Evolutionary conservation across 2,888 invertebrate species (phyloP).

Genomic region (Ariolimax columbianus): DNA sequence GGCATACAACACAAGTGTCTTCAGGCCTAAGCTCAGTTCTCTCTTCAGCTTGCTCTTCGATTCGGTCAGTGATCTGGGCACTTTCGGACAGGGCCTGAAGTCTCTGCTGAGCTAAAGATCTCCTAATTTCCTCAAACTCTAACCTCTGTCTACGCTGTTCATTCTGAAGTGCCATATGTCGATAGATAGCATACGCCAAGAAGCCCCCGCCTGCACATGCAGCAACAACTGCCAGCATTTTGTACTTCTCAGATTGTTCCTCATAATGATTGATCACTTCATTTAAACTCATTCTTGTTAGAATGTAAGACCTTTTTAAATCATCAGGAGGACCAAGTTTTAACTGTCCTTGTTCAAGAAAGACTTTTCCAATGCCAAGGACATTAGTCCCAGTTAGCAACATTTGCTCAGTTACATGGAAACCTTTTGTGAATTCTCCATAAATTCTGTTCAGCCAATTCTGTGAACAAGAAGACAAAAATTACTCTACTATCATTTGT

Average conservation of each 20-base stretch:
- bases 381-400: conserved; percentile 88
- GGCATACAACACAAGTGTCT: conserved; percentile 90
- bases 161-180: conserved; percentile 74
- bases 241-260: conserved; percentile 83
- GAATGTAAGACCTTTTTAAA: conserved; percentile 86
- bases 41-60: background rate
- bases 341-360: conserved; percentile 83
- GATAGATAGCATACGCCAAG: conserved; percentile 81
- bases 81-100: background rate
- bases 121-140: conserved; percentile 56
- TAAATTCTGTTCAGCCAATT: conserved; percentile 91
- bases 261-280: conserved; percentile 87
- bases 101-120: conserved; percentile 1
- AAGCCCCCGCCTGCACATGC: conserved; percentile 82
- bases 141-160: conserved; percentile 52
- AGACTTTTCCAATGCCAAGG: conserved; percentile 89
- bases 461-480: conserved; percentile 80
- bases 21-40: conserved; percentile 60
- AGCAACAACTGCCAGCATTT: conserved; percentile 81
- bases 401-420: conserved; percentile 93
- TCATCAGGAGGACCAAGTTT: conserved; percentile 84
- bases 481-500: background rate
- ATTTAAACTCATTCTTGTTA: conserved; percentile 88
- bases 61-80: background rate
- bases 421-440: conserved; percentile 84